A percentile compares a stretch with the other conserved stretches of the same genome.
Conservation (phyloP, 2,888 invertebrate species). For the Nesidiocoris tenuis region DNA sequence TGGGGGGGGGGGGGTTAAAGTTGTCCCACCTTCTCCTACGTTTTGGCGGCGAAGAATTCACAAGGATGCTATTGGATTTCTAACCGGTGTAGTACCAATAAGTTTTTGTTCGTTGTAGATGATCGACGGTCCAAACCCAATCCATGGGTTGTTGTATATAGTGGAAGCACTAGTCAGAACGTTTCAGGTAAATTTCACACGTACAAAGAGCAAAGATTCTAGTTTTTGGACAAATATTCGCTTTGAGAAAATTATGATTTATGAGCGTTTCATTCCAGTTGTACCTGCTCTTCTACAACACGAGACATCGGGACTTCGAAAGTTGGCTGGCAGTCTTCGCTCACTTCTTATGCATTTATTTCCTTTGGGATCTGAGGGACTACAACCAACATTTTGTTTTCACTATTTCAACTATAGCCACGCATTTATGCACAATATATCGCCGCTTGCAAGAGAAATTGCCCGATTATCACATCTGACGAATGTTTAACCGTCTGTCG, state of each 20-base stretch:
- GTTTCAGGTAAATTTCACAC: conserved; percentile 48
- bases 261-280: conserved; percentile 44
- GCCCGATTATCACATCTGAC: conserved; percentile 51
- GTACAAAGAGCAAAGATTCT: background rate
- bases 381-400: conserved; percentile 48
- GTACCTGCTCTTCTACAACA: conserved; percentile 46
- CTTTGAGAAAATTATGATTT: background rate
- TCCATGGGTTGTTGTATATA: conserved; percentile 50
- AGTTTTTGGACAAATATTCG: background rate
- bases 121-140: conserved; percentile 50
- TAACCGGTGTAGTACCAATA: no score
- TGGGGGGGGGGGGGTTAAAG: no score
- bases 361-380: conserved; percentile 49
- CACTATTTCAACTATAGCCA: conserved; percentile 45
- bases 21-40: no score
- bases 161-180: conserved; percentile 49
- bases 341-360: conserved; percentile 45
- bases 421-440: conserved; percentile 45
- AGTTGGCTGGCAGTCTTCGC: conserved; percentile 47
- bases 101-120: no score
- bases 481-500: background rate
- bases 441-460: conserved; percentile 48
- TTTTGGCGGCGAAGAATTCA: no score
- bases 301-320: conserved; percentile 47
- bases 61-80: no score